phyloP scores from a whole-genome alignment of 2,113 vertebrate genomes.

The Lampris megalopsis region DNA sequence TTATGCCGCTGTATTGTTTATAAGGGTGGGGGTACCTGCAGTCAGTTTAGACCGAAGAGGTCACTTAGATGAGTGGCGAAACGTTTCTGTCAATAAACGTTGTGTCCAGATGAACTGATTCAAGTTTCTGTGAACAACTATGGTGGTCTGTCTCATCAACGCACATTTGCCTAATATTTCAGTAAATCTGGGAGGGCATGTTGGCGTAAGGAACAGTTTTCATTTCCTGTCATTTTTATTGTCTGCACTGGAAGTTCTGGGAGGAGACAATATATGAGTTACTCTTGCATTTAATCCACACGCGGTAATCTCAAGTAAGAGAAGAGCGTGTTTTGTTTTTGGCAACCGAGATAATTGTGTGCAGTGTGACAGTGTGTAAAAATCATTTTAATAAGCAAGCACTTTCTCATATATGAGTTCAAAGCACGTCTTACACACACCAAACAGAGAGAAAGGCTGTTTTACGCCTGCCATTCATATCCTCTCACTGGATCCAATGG shows the following conservation, averaged over 20 bases:
- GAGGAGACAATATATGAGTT: constrained; percentile 3
- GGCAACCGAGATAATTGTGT: neutral
- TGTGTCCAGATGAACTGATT: too few species aligned
- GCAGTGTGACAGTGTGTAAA: constrained; percentile 12
- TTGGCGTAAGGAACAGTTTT: neutral
- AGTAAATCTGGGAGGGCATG: neutral
- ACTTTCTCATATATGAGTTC: constrained; percentile 12
- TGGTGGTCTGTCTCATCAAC: neutral
- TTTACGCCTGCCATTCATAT: constrained; percentile 45
- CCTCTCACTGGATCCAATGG: constrained; percentile 47
- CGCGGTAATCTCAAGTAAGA: constrained; percentile 8
- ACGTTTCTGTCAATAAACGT: too few species aligned
- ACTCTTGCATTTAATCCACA: too few species aligned
- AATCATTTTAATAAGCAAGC: constrained; percentile 11
- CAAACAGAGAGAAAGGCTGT: constrained; percentile 49
- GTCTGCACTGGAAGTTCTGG: neutral
- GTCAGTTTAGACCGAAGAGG: too few species aligned
- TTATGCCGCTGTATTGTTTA: too few species aligned
- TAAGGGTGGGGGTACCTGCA: too few species aligned
- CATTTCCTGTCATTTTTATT: neutral
- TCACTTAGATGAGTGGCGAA: too few species aligned
- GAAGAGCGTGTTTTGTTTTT: neutral
- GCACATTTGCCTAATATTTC: constrained; percentile 1
- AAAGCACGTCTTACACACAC: constrained; percentile 44
- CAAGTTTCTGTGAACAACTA: too few species aligned